A percentile compares a stretch with the other conserved stretches of the same genome.
phyloP scores from a whole-genome alignment of 2,113 vertebrate genomes.

The Toxotes jaculatrix region DNA sequence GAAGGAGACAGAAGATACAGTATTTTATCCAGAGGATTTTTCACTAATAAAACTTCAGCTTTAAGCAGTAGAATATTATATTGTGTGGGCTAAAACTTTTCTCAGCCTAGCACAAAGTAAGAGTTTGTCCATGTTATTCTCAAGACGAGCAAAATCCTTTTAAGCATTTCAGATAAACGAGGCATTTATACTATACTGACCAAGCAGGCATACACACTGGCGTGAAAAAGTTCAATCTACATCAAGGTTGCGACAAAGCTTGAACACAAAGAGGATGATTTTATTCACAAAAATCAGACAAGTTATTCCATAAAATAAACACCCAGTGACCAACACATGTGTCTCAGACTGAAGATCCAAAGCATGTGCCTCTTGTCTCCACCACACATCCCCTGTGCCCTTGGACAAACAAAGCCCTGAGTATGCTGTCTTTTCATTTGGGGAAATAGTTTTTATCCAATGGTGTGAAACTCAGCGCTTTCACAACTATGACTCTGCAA shows the following conservation, averaged over 20 bases:
- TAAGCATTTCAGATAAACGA: background rate
- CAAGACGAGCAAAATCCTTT: background rate
- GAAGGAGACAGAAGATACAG: background rate
- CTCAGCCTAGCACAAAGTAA: background rate
- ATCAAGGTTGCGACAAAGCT: background rate
- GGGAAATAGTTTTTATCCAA: conserved; percentile 14
- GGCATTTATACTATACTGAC: background rate
- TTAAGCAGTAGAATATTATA: background rate
- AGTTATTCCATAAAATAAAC: background rate
- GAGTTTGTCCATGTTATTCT: background rate
- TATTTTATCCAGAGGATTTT: background rate
- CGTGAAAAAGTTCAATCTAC: background rate
- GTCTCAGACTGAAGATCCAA: conserved; percentile 33
- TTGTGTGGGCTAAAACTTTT: background rate
- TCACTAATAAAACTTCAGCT: background rate
- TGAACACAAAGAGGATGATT: background rate
- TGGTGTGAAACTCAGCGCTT: conserved; percentile 40
- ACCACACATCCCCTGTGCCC: conserved; percentile 18
- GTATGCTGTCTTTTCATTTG: conserved; percentile 18
- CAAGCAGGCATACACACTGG: background rate
- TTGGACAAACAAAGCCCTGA: conserved; percentile 53
- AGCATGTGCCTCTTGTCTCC: conserved; percentile 28
- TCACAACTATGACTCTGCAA: conserved; percentile 65
- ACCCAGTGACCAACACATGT: background rate
- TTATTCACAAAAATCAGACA: background rate